Conservation (phyloP, 2,888 invertebrate genomes). For the Cataglyphis cursor region DNA sequence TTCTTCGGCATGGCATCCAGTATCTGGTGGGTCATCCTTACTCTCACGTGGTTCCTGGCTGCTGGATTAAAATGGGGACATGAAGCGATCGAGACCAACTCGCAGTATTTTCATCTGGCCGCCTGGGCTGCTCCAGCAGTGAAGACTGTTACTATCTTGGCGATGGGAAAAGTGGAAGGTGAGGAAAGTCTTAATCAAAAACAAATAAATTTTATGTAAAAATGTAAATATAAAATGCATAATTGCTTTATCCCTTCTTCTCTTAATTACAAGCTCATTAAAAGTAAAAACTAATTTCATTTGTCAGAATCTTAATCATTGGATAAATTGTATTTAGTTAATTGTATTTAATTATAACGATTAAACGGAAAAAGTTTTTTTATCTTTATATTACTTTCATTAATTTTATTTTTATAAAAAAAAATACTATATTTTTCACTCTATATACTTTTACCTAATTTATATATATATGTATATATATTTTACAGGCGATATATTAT, state of each 20-base stretch:
- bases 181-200: slow-evolving; percentile 77
- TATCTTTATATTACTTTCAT: slow-evolving; percentile 26
- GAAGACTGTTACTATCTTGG: slow-evolving; percentile 97
- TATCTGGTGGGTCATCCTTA: slow-evolving; percentile 99
- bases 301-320: slow-evolving; percentile 14
- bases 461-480: neutral
- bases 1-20: slow-evolving; percentile 99
- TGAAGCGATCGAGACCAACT: slow-evolving; percentile 98
- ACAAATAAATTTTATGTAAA: neutral
- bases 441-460: slow-evolving; percentile 8
- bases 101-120: slow-evolving; percentile 98
- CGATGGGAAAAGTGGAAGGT: slow-evolving; percentile 98
- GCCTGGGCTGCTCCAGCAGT: slow-evolving; percentile 99
- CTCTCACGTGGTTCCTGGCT: slow-evolving; percentile 98
- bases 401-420: slow-evolving; percentile 3
- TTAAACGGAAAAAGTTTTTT: neutral
- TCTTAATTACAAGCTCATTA: neutral
- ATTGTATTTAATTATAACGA: neutral
- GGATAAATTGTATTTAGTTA: neutral
- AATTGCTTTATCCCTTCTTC: neutral
- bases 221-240: neutral
- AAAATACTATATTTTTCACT: neutral
- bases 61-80: slow-evolving; percentile 99
- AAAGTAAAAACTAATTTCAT: neutral
- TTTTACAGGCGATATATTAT: slow-evolving; percentile 92